These are phyloP conservation scores for Halisarca cf. caerulea DNA, from an alignment of 37 sponge, comb jelly and placozoan genomes.

Conservation along the genomic window DNA sequence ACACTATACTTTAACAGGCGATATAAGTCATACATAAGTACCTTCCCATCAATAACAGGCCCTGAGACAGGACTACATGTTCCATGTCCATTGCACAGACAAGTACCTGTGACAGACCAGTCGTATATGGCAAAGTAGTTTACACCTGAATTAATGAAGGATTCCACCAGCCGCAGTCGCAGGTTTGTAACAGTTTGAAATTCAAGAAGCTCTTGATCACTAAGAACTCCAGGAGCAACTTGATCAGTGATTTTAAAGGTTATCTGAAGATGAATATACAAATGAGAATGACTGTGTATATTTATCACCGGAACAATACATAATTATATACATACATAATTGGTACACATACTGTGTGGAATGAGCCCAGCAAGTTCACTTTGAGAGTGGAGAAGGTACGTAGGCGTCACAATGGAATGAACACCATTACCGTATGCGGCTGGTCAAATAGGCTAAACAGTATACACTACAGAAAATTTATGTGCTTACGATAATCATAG, in stretches of 20 bases:
- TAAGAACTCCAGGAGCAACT: not conserved
- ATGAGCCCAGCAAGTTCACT: no score
- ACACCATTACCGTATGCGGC: no score
- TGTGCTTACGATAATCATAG: no score
- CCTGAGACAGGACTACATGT: slow-evolving; percentile 58
- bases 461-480: no score
- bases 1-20: not conserved
- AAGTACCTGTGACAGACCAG: slow-evolving; percentile 75
- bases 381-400: no score
- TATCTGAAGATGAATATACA: slow-evolving; percentile 40
- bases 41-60: slow-evolving; percentile 34
- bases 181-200: slow-evolving; percentile 69
- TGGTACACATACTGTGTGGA: no score
- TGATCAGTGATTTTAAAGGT: slow-evolving; percentile 53
- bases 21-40: no score
- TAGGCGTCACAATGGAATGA: no score
- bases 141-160: not conserved
- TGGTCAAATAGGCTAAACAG: no score
- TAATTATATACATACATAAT: no score
- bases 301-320: no score
- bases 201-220: not conserved
- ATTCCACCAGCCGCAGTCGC: slow-evolving; percentile 40
- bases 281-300: no score
- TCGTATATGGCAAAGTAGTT: slow-evolving; percentile 66
- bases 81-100: slow-evolving; percentile 89